Evolutionary conservation across 2,888 invertebrate species (phyloP).

Genomic region (Acanthoscelides obtectus): DNA sequence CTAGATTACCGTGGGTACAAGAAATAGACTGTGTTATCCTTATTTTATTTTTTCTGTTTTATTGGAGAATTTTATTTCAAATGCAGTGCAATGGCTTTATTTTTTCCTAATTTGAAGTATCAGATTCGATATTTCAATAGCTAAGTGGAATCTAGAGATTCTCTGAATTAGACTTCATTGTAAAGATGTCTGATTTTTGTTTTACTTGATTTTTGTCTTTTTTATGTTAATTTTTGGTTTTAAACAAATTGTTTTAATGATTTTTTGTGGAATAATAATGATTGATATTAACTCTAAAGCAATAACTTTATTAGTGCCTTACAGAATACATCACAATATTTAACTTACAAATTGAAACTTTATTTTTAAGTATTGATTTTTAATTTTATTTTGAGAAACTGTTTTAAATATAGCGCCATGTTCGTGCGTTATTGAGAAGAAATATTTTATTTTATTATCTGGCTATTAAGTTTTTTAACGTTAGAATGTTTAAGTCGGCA

Average conservation of each 20-base stretch:
- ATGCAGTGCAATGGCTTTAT: conserved; percentile 23
- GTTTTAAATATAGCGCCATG: background rate
- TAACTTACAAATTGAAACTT: conserved; percentile 3
- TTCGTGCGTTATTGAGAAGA: background rate
- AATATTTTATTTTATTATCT: background rate
- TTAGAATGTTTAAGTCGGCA: background rate
- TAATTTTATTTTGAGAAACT: conserved; percentile 3
- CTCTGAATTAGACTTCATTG: background rate
- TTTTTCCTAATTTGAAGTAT: background rate
- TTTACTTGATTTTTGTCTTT: background rate
- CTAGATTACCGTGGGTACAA: background rate
- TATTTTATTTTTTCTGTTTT: conserved; percentile 24
- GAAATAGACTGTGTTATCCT: conserved; percentile 22
- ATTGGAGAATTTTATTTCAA: conserved; percentile 24
- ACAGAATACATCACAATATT: conserved; percentile 10
- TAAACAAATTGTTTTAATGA: conserved; percentile 5
- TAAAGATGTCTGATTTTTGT: background rate
- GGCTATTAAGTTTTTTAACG: background rate
- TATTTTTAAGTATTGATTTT: conserved; percentile 1
- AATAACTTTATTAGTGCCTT: conserved; percentile 10
- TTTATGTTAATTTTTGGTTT: background rate
- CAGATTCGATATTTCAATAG: background rate
- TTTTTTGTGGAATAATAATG: conserved; percentile 8
- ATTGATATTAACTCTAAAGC: conserved; percentile 2
- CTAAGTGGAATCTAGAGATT: background rate